Base-by-base conservation (phyloP, 1,140 invertebrate genomes). In the Drosophila kurseongensis region DNA sequence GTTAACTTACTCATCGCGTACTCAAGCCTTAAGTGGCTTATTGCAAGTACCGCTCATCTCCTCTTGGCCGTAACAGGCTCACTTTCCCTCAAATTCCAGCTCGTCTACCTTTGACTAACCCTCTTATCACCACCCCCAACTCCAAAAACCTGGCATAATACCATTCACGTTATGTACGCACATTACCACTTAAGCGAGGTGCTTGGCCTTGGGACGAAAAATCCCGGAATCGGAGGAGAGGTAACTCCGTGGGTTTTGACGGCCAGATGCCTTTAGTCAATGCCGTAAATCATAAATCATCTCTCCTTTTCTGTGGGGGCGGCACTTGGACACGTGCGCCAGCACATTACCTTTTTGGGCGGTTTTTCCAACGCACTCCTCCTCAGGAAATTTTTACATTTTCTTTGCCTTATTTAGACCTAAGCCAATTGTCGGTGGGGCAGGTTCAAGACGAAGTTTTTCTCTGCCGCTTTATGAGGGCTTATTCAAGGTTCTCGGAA, bases 361-460 rank as follows among this genome's bases (percentile, higher is more conserved):
- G 48, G 18, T 18, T 13, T 12, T 47, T 29, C 18, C 35, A 10
- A n/a, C 55, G 1, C n/a, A 50, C 35, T 14, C 12, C 18, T 12
- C 27, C n/a, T 27, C 5, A 32, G 12, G 38, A 44, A 62, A 41
- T 52, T 51, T 67, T 14, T 45, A 65, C 38, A 65, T 51, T 67
- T 58, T 61, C 40, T 2, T 57, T 44, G 10, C 10, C 50, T 7
- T 41, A 18, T 32, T 32, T 13, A 48, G 62, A 67, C 76, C 61
- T 78, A 88, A 89, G 83, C 84, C 83, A 88, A 88, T 88, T 88
- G 84, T 88, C 83, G 84, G 83, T 88, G 83, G 80, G 83, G 83
- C 84, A 88, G 83, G 83, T 88, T 88, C 80, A 77, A 69, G 84
- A 54, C 59, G 59, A 81, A 80, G 60, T 78, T 85, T 76, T 56